Evolutionary conservation across 2,888 invertebrate genomes (phyloP).

Genomic region (Graphium colonna): DNA sequence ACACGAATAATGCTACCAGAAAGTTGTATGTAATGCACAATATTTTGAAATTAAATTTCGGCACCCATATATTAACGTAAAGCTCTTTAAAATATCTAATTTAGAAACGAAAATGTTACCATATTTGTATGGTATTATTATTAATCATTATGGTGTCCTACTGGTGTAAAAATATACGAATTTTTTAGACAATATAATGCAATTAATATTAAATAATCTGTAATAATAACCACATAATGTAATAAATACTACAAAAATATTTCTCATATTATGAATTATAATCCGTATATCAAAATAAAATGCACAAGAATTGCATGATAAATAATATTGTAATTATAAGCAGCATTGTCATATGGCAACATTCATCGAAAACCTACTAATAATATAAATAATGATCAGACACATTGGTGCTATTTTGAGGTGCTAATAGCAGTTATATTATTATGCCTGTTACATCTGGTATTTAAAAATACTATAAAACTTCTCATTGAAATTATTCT

Average conservation of each 20-base stretch:
- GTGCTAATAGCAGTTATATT: constrained; percentile 46
- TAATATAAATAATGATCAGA: no score
- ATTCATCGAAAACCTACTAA: no score
- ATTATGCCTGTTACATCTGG: constrained; percentile 4
- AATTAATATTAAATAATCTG: no score
- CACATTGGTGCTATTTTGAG: constrained; percentile 57
- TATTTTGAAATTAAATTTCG: background rate
- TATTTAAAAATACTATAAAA: no score
- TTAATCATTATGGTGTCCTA: background rate
- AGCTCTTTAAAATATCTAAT: constrained; percentile 4
- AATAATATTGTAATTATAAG: background rate
- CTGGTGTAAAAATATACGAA: background rate
- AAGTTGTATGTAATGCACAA: background rate
- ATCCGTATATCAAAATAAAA: no score
- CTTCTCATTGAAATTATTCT: no score
- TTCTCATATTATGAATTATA: no score
- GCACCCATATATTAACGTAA: background rate
- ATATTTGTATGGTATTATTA: constrained; percentile 1
- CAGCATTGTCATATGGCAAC: no score
- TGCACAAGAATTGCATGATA: constrained; percentile 6
- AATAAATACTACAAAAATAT: no score
- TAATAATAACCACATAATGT: no score
- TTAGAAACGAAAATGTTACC: constrained; percentile 15
- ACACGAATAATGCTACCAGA: no score
- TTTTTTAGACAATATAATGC: no score